These are phyloP conservation scores for Xerus rutilus DNA, from an alignment of 2,797 vertebrate genomes.

Conservation along the genomic window DNA sequence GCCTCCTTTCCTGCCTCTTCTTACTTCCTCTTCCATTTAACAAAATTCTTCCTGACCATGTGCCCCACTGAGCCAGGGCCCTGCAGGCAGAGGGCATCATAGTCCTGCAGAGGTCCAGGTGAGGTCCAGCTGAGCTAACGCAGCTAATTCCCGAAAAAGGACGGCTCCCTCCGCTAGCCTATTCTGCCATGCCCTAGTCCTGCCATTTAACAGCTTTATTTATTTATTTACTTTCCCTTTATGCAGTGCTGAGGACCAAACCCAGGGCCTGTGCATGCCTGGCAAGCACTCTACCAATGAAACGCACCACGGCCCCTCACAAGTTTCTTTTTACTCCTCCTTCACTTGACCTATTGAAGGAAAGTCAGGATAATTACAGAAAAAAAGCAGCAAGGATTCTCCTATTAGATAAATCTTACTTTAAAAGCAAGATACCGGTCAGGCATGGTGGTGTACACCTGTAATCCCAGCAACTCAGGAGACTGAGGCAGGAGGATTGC, in stretches of 20 bases:
- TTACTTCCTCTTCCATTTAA: not conserved
- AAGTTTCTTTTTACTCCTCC: not conserved
- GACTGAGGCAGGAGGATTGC: not conserved
- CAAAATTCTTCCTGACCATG: not conserved
- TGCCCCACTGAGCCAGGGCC: not conserved
- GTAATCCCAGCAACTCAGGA: not conserved
- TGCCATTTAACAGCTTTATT: not conserved
- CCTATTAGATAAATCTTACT: not conserved
- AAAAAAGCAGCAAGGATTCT: not conserved
- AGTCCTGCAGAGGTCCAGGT: not conserved
- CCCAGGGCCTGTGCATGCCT: no score
- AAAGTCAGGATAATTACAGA: not conserved
- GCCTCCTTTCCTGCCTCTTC: not conserved
- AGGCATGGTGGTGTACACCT: not conserved
- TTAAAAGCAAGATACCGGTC: not conserved
- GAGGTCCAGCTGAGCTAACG: no score
- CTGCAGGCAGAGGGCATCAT: no score
- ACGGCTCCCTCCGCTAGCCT: not conserved
- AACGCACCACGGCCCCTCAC: no score
- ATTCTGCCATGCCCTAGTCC: not conserved
- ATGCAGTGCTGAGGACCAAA: no score
- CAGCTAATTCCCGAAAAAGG: not conserved
- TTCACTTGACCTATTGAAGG: not conserved
- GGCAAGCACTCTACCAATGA: no score
- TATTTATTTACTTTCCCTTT: no score